Evolutionary conservation across 1,140 invertebrate genomes (phyloP).

Genomic region (Oryctes rhinoceros): DNA sequence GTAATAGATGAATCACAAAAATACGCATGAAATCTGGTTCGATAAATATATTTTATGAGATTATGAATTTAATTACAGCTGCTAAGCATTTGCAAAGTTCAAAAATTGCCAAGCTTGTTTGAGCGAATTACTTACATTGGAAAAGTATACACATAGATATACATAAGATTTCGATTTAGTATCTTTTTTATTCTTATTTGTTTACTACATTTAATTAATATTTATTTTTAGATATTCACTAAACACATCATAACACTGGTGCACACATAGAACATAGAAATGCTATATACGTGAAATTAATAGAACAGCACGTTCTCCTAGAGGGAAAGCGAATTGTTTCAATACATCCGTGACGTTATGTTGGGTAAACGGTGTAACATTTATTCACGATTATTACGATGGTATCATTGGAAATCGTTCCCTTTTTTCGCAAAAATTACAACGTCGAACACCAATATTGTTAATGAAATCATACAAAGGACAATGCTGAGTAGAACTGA

Average conservation of each 20-base stretch:
- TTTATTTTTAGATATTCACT: conserved; percentile 31
- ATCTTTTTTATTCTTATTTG: neutral
- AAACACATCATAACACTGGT: conserved; percentile 7
- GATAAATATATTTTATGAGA: neutral
- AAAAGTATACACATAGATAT: conserved; percentile 13
- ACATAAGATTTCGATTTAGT: neutral
- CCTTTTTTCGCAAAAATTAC: conserved; percentile 9
- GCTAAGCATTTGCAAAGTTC: conserved; percentile 24
- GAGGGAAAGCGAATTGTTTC: neutral
- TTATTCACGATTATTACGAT: conserved; percentile 9
- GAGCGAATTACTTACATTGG: conserved; percentile 27
- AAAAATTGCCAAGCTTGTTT: conserved; percentile 24
- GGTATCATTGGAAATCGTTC: neutral
- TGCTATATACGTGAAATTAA: neutral
- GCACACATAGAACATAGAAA: conserved; percentile 13
- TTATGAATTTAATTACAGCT: conserved; percentile 1
- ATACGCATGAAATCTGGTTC: neutral
- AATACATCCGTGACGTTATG: neutral
- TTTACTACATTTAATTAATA: neutral
- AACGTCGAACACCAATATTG: neutral
- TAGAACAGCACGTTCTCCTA: neutral
- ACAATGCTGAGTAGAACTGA: conserved; percentile 20
- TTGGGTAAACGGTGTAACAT: neutral
- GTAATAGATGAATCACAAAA: neutral
- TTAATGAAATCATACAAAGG: conserved; percentile 22